Base-by-base conservation (phyloP, 2,113 vertebrate genomes). In the Geococcyx californianus region DNA sequence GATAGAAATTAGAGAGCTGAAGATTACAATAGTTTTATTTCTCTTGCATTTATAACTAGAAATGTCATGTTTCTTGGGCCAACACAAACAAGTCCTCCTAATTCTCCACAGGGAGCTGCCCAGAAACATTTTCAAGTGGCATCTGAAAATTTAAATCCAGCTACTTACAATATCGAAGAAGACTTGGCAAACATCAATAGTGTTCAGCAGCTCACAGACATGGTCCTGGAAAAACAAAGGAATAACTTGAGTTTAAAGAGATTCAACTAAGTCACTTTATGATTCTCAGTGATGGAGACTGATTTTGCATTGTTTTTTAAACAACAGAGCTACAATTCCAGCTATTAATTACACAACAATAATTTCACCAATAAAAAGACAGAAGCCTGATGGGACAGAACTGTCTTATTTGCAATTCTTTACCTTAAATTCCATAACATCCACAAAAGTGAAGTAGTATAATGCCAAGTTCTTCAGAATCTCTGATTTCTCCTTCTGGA, bases 361-460 rank as follows among this genome's bases (percentile, higher is more conserved):
- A 40, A 42, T 9, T 79, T 40, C 4, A 49, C 19, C 34, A 91
- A 34, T 4, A 58, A 7, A 72, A 63, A 56, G 15, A 64, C 36
- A 64, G 34, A 83, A 79, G 24, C 23, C 4, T 31, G 29, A 52
- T 10, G 19, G 34, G 51, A 55, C 28, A 80, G 25, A 69, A 62
- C 1, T 13, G 33, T 55, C 9, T 2, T 28, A 75, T 23, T 26
- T 51, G 34, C 33, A 66, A 31, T 4, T 28, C 34, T 97, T 94
- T 95, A 99, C 99, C 99, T 99, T 99, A 98, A 99, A 99, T 97
- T 99, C 99, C 99, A 99, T 99, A 95, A 99, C 99, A 98, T 99
- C 99, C 82, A 99, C 99, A 78, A 99, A 99, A 1, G 99, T 99
- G 95, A 99, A 99, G 97, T 99, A 99, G 98, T 99, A 99, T 56